Conservation (phyloP, 2,888 invertebrate genomes). For the Acleris sparsana region DNA sequence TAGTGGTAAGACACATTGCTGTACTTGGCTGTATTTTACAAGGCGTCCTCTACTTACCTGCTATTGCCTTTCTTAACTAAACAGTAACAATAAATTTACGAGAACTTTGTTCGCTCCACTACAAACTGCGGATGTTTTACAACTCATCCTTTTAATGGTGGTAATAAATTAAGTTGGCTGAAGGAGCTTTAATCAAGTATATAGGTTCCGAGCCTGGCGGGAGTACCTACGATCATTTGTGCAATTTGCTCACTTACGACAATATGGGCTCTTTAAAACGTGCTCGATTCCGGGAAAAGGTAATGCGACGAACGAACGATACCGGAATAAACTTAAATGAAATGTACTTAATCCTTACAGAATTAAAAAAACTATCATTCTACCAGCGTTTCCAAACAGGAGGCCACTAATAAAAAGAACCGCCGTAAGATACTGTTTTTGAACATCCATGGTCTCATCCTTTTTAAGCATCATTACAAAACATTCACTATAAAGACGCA, state of each 20-base stretch:
- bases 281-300: neutral
- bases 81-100: conserved; percentile 73
- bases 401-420: no score
- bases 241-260: conserved; percentile 27
- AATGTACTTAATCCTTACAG: no score
- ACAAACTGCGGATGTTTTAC: conserved; percentile 60
- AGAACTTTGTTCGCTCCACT: conserved; percentile 64
- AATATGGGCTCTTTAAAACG: neutral
- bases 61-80: conserved; percentile 68
- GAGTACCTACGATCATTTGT: conserved; percentile 23
- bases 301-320: no score
- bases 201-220: conserved; percentile 30
- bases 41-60: conserved; percentile 58
- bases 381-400: no score
- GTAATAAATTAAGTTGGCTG: conserved; percentile 50
- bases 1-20: conserved; percentile 45
- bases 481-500: no score
- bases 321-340: no score
- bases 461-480: no score
- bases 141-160: conserved; percentile 59
- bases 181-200: conserved; percentile 45
- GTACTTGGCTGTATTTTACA: conserved; percentile 59
- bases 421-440: no score
- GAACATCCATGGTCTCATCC: no score
- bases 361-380: no score